phyloP scores from a whole-genome alignment of 2,888 invertebrate genomes.

The Alviniconcha strummeri region DNA sequence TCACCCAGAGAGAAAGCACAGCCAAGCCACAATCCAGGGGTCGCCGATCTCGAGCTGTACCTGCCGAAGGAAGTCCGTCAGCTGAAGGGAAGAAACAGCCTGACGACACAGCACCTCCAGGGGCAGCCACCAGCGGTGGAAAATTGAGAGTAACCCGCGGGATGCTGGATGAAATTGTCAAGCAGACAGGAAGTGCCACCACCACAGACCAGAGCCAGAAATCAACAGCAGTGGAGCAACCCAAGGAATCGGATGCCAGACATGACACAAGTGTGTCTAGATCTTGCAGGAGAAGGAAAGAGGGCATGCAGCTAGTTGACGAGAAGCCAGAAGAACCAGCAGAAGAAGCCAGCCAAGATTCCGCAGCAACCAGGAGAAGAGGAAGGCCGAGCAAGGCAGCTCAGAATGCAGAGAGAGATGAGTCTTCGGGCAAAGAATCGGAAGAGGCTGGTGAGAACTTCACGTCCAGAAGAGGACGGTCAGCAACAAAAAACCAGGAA shows the following conservation, averaged over 20 bases:
- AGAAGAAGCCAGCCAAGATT: constrained; percentile 5
- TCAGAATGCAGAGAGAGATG: background rate
- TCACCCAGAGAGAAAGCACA: background rate
- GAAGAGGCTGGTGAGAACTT: background rate
- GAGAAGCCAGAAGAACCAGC: background rate
- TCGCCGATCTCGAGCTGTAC: background rate
- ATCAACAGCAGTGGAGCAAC: too few relatives aligned
- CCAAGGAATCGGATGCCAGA: background rate
- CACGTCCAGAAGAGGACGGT: background rate
- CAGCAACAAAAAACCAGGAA: background rate
- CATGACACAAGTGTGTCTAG: background rate
- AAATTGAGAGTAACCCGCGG: background rate
- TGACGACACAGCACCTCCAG: too few relatives aligned
- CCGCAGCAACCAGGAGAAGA: background rate
- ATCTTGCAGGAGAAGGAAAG: background rate
- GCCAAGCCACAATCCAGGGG: background rate
- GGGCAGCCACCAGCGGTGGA: background rate
- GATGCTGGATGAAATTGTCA: background rate
- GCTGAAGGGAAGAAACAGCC: too few relatives aligned
- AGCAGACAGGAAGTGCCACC: background rate
- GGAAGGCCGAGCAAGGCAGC: background rate
- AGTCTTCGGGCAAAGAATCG: background rate
- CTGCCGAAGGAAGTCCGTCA: background rate
- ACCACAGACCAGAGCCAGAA: background rate
- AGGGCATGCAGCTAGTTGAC: background rate